Base-by-base conservation (phyloP, 1,140 invertebrate genomes). In the Drosophila neocordata region DNA sequence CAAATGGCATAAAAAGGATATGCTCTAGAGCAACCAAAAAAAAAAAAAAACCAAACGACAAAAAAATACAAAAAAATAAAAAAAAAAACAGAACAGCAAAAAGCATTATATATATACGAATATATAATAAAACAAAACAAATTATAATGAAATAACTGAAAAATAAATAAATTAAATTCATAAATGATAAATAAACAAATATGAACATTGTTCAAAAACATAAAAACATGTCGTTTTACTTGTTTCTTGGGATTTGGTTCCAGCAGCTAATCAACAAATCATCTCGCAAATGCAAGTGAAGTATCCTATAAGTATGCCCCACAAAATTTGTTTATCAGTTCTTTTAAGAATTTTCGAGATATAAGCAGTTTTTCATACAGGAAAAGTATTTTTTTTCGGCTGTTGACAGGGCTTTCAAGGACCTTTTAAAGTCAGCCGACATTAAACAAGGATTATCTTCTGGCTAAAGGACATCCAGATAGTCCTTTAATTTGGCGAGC, bases 191-290 rank as follows among this genome's bases (percentile, higher is more conserved):
- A 73, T 90, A 90, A 89, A 87, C 78, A 81, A 90, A 89, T 89
- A 89, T 87, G 87, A 90, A 90, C 87, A 90, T 90, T 90, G 87
- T 90, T 90, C 87, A 90, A 90, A 90, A 79, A 90, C 70, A 83
- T 65, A 87, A 13, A 44, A 48, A 18, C 41, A 48, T 48, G 6
- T 31, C 4, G 0, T 34, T 44, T 31, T 41, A 44, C 27, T 52
- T 35, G 34, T 61, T 35, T 65, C n/a, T 22, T 34, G 53, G 63
- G 18, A 3, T 18, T 31, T 0, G 4, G 15, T 20, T 11, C 0
- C 41, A 48, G 8, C 15, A 13, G 0, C 22, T 24, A 24, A 24
- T 24, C 22, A 24, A 24, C 22, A 24, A 24, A 24, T 24, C 22
- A 24, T 2, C 22, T 4, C 2, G 22, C 22, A 2, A 24, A 24